Conservation (phyloP, 2,888 invertebrate genomes). For the Tinea semifulvella region DNA sequence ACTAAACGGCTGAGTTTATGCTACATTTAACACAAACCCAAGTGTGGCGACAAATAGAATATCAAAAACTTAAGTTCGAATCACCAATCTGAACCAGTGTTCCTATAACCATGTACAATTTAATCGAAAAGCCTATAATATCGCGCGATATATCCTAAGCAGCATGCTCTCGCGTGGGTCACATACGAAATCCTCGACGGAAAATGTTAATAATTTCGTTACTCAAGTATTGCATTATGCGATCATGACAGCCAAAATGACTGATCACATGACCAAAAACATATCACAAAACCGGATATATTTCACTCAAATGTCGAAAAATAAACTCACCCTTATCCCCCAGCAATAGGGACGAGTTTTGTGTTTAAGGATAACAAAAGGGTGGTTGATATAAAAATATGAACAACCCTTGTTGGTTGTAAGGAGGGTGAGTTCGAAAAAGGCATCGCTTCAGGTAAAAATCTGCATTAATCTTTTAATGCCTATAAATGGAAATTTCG, state of each 20-base stretch:
- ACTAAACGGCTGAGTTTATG: too few relatives aligned
- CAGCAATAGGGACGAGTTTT: neutral
- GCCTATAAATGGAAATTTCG: neutral
- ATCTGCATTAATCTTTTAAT: neutral
- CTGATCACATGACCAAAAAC: conserved; percentile 28
- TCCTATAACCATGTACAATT: too few relatives aligned
- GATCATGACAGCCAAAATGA: conserved; percentile 31
- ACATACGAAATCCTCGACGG: conserved; percentile 1
- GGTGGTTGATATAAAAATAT: neutral
- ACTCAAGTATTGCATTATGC: conserved; percentile 40
- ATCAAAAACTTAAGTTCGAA: too few relatives aligned
- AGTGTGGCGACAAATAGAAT: too few relatives aligned
- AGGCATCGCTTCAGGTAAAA: neutral
- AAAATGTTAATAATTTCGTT: conserved; percentile 39
- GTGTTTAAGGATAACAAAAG: neutral
- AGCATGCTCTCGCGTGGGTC: neutral
- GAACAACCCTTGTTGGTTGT: conserved; percentile 1
- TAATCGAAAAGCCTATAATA: too few relatives aligned
- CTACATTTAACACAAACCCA: too few relatives aligned
- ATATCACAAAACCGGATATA: conserved; percentile 9
- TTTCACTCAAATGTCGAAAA: neutral
- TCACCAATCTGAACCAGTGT: too few relatives aligned
- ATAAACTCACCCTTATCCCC: neutral
- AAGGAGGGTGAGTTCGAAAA: conserved; percentile 1
- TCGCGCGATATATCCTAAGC: neutral